These are phyloP conservation scores for Fukomys damarensis DNA, from an alignment of 2,113 vertebrate genomes.

Conservation along the genomic window DNA sequence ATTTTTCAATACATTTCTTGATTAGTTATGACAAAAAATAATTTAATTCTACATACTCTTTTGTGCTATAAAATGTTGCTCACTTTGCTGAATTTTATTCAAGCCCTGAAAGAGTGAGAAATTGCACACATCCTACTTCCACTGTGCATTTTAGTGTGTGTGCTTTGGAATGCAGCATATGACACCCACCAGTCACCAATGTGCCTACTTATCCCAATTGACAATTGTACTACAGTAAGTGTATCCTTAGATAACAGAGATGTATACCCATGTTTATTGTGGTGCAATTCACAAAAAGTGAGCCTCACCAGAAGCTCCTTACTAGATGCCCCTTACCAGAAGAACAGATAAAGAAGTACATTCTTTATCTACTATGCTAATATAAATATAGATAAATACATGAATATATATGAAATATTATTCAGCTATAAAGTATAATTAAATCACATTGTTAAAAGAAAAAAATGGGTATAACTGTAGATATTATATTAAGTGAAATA, in stretches of 20 bases:
- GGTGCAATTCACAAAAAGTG: too few species aligned
- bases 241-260: background rate
- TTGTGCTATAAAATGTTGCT: background rate
- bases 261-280: background rate
- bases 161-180: background rate
- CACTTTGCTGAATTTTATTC: background rate
- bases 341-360: too few species aligned
- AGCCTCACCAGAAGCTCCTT: too few species aligned
- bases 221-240: background rate
- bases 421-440: too few species aligned
- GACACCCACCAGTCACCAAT: background rate
- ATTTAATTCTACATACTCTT: background rate
- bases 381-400: too few species aligned
- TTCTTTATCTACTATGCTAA: too few species aligned
- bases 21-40: background rate
- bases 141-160: too few species aligned
- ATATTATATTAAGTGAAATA: too few species aligned
- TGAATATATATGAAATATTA: too few species aligned
- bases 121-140: background rate
- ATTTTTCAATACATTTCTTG: background rate
- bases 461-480: too few species aligned
- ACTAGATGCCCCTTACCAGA: too few species aligned
- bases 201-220: background rate
- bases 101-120: background rate
- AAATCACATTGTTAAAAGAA: too few species aligned